phyloP scores from a whole-genome alignment of 1,140 invertebrate species.

The Cephus cinctus region DNA sequence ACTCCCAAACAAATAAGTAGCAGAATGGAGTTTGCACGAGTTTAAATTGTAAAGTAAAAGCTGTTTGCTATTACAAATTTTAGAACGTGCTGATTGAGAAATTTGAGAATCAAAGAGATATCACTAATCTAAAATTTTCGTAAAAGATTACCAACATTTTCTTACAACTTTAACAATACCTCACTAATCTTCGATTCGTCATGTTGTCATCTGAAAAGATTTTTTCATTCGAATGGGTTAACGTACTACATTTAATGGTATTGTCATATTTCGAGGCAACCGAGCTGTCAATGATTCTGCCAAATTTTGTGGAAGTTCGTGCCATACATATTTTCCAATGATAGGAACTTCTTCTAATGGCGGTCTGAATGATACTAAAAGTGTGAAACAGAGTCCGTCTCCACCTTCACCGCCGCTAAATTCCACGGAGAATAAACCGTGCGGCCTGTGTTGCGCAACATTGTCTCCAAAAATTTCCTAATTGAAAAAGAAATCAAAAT shows the following conservation, averaged over 20 bases:
- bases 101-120: too few species aligned
- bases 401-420: conserved; percentile 58
- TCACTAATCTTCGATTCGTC: too few species aligned
- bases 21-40: too few species aligned
- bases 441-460: conserved; percentile 79
- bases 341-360: conserved; percentile 81
- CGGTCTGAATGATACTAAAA: conserved; percentile 83
- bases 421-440: conserved; percentile 73
- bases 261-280: conserved; percentile 71
- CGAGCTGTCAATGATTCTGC: conserved; percentile 69
- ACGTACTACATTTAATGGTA: conserved; percentile 79
- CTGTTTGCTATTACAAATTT: too few species aligned
- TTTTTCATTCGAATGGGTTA: too few species aligned
- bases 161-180: too few species aligned
- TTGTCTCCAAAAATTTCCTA: conserved; percentile 86
- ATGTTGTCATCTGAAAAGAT: too few species aligned
- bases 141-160: too few species aligned
- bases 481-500: conserved; percentile 21
- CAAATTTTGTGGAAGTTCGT: conserved; percentile 70
- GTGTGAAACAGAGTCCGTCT: conserved; percentile 81
- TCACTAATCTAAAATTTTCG: too few species aligned
- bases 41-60: too few species aligned
- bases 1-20: too few species aligned
- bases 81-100: too few species aligned
- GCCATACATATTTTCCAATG: conserved; percentile 87